Conservation (phyloP, 2,888 invertebrate genomes). For the Crocallis elinguaria region DNA sequence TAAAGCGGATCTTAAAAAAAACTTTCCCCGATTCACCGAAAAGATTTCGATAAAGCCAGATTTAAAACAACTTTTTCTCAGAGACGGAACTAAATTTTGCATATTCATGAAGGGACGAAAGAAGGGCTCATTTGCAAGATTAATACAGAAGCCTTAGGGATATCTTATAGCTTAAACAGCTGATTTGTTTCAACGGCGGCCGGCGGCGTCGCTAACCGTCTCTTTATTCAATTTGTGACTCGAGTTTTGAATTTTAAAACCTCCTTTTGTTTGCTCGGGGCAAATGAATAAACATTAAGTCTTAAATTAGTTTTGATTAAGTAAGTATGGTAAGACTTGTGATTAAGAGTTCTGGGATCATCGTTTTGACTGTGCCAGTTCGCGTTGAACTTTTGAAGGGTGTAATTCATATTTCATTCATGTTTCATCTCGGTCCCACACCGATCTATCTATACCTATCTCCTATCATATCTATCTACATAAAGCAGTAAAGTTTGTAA, state of each 20-base stretch:
- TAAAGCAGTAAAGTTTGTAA: no score
- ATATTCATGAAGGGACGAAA: constrained; percentile 56
- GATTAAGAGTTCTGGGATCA: neutral
- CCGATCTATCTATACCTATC: no score
- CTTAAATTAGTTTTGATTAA: constrained; percentile 36
- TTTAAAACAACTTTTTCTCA: constrained; percentile 38
- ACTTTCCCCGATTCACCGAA: constrained; percentile 26
- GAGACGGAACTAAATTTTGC: constrained; percentile 43
- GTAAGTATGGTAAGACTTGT: constrained; percentile 14
- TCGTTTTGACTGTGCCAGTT: neutral
- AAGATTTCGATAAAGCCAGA: constrained; percentile 37
- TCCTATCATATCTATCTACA: no score
- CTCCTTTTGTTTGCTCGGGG: constrained; percentile 33
- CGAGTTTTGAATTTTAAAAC: constrained; percentile 47
- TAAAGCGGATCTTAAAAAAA: constrained; percentile 17
- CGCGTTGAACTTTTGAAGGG: no score
- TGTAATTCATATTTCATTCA: no score
- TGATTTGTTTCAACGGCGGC: constrained; percentile 40
- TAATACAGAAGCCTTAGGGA: constrained; percentile 51
- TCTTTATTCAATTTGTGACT: constrained; percentile 47
- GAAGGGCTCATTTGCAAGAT: constrained; percentile 59
- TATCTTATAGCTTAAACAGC: constrained; percentile 46
- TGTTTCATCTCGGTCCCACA: no score
- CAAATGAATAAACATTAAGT: constrained; percentile 44
- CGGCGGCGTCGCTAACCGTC: constrained; percentile 22